Evolutionary conservation across 2,888 invertebrate species (phyloP).

Genomic region (Leptinotarsa juncta): DNA sequence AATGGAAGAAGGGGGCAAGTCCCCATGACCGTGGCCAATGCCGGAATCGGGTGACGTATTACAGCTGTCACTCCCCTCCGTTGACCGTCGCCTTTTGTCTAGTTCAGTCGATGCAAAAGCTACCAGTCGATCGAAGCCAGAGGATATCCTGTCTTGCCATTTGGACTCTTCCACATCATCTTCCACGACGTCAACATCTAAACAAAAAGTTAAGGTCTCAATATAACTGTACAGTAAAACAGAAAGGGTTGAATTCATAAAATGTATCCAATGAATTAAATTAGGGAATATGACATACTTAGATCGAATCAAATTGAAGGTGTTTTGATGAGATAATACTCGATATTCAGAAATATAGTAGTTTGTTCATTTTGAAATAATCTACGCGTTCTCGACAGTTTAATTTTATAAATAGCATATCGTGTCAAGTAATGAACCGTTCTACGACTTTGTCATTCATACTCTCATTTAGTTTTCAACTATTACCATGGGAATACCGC

Average conservation of each 20-base stretch:
- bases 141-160: slow-evolving; percentile 94
- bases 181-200: slow-evolving; percentile 72
- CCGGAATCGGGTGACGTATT: slow-evolving; percentile 91
- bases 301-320: too few species aligned
- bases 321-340: too few species aligned
- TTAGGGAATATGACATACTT: too few species aligned
- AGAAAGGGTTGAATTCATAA: neutral
- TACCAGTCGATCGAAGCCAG: slow-evolving; percentile 92
- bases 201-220: slow-evolving; percentile 37
- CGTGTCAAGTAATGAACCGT: too few species aligned
- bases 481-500: too few species aligned
- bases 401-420: too few species aligned
- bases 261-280: too few species aligned
- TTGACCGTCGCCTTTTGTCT: slow-evolving; percentile 86
- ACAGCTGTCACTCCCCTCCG: slow-evolving; percentile 80
- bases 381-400: too few species aligned
- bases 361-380: too few species aligned
- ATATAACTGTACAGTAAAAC: slow-evolving; percentile 2
- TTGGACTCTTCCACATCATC: slow-evolving; percentile 84
- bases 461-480: too few species aligned
- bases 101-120: slow-evolving; percentile 93
- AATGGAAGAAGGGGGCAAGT: slow-evolving; percentile 67
- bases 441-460: too few species aligned
- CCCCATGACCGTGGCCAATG: slow-evolving; percentile 78
- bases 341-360: too few species aligned